Base-by-base conservation (phyloP, 2,888 invertebrate species). In the Oligia latruncula region DNA sequence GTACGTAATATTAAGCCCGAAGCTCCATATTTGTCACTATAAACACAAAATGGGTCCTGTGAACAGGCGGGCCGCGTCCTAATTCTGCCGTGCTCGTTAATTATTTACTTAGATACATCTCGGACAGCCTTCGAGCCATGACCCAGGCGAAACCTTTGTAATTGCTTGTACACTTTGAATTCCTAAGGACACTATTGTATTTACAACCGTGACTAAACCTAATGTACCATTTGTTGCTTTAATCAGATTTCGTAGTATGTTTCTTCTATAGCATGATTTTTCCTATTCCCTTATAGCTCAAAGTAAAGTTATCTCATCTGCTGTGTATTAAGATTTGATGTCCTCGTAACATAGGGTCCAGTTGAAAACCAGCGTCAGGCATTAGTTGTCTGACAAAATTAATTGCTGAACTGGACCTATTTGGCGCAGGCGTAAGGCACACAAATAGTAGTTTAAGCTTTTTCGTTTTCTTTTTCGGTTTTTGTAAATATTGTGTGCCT, bases 31-130 rank as follows among this genome's bases (percentile, higher is more conserved):
- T 92, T 93, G 93, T 93, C 94, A 92, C 92, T 92, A 92, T 92
- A 92, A 92, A 92, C 93, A 91, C 91, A 91, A 92, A 92, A 92
- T 85, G 90, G 92, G 92, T 90, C 89, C 88, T 88, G 89, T 88
- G 89, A 90, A 78, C 85, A 87, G 89, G 83, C 89, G 77, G 77
- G 89, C 86, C 88, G 85, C 89, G 90, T 92, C 92, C 92, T 93
- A 92, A 94, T 93, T 92, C 92, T 92, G 91, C 91, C 91, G 88
- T 88, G 90, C 93, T 94, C 93, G 92, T 94, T 95, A 94, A 95
- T 95, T 94, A 94, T 95, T 94, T 93, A 94, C 91, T 93, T 90
- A 92, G 92, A 93, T 92, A 93, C 90, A 93, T 92, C 91, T 92
- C 91, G 89, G 88, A 85, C 87, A 88, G 90, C 90, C 92, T 92